phyloP scores from a whole-genome alignment of 2,113 vertebrate genomes.

The Sphyrna mokarran region DNA sequence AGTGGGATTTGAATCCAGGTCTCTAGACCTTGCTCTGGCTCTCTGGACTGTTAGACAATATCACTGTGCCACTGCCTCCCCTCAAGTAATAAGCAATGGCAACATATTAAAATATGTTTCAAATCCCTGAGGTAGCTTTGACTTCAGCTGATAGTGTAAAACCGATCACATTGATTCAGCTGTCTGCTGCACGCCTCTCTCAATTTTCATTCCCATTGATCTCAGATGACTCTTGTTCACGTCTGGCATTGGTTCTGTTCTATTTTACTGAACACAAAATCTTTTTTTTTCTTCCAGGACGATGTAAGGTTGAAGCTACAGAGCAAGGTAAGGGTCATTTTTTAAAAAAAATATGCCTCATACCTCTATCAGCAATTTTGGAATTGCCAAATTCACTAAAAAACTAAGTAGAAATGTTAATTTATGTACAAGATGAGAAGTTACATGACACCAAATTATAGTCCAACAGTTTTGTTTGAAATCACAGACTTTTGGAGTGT shows the following conservation, averaged over 20 bases:
- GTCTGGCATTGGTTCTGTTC: not conserved
- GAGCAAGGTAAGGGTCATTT: slow-evolving; percentile 60
- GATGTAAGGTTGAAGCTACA: slow-evolving; percentile 53
- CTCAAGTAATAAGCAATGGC: not conserved
- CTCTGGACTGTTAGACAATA: too few species aligned
- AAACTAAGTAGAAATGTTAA: not conserved
- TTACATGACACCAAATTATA: too few species aligned
- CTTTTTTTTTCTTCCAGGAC: slow-evolving; percentile 62
- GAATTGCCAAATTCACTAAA: not conserved
- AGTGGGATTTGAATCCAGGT: too few species aligned
- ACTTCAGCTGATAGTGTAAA: not conserved
- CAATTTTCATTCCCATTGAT: not conserved
- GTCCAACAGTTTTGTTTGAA: too few species aligned
- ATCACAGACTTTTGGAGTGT: too few species aligned
- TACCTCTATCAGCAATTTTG: not conserved
- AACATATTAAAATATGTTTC: not conserved
- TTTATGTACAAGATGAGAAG: not conserved
- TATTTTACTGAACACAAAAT: not conserved
- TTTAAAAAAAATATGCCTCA: not conserved
- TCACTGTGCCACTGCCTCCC: too few species aligned
- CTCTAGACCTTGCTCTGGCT: too few species aligned
- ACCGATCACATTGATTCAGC: not conserved
- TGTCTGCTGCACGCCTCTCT: not conserved
- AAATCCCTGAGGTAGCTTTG: not conserved
- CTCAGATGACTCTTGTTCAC: not conserved